phyloP scores from a whole-genome alignment of 2,113 vertebrate species.

The Elephas maximus region DNA sequence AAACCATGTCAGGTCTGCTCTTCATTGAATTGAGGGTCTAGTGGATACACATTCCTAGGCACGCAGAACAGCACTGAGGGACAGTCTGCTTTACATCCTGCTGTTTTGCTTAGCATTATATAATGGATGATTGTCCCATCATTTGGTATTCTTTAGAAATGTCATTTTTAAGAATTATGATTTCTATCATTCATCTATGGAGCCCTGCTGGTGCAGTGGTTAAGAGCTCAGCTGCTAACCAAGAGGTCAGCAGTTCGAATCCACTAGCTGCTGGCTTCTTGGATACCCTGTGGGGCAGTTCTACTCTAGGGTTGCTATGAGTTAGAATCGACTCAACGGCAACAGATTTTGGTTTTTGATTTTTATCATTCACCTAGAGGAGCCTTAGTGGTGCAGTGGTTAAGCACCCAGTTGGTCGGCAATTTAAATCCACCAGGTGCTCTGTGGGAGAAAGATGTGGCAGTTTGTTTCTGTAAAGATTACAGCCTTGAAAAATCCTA shows the following conservation, averaged over 20 bases:
- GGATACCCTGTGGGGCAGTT: too few species aligned
- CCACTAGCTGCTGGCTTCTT: background rate
- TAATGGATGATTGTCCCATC: background rate
- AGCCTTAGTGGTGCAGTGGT: background rate
- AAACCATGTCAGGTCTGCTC: background rate
- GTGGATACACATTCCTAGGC: fast-evolving
- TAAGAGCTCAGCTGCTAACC: background rate
- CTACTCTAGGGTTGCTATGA: too few species aligned
- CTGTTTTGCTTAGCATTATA: background rate
- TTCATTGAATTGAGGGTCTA: background rate
- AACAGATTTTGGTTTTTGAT: background rate
- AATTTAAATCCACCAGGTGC: background rate
- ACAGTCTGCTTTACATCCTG: background rate
- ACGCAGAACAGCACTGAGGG: too few species aligned
- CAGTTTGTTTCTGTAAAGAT: background rate
- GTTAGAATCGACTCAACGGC: too few species aligned
- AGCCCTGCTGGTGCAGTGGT: background rate
- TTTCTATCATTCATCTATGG: background rate
- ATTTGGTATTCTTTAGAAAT: background rate
- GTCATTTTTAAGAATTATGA: background rate
- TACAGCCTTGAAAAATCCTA: background rate
- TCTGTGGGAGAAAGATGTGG: background rate
- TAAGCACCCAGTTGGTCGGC: background rate
- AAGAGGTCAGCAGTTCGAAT: background rate
- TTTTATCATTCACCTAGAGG: background rate